Percentiles rank a stretch among this genome's conserved stretches.
Evolutionary conservation across 2,113 vertebrate species (phyloP).

Genomic region (Sinocyclocheilus anophthalmus): DNA sequence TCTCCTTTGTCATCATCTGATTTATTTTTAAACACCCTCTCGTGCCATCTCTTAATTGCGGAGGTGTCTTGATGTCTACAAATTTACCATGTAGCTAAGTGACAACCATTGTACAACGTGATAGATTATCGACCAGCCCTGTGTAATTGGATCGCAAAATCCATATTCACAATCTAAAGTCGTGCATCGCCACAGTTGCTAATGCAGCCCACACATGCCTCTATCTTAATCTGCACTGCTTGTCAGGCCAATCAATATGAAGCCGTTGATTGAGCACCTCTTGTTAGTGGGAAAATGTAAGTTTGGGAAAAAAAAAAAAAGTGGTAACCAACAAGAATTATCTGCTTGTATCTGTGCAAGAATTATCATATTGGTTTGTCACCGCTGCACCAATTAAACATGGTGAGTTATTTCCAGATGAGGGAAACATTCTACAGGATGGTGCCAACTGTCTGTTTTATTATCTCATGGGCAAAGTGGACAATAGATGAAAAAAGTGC

Average conservation of each 20-base stretch:
- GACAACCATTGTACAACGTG: constrained; percentile 32
- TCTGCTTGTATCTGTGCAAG: constrained; percentile 44
- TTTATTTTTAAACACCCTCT: constrained; percentile 39
- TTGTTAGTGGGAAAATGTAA: constrained; percentile 37
- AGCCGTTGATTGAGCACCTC: constrained; percentile 43
- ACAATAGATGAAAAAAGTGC: neutral
- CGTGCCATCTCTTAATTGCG: constrained; percentile 39
- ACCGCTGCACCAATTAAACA: constrained; percentile 59
- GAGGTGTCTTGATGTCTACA: constrained; percentile 41
- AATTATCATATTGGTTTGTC: constrained; percentile 42
- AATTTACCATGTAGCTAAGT: constrained; percentile 38
- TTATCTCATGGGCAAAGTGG: neutral
- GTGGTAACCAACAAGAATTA: constrained; percentile 53
- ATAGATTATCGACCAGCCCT: constrained; percentile 44
- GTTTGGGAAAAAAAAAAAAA: constrained; percentile 44
- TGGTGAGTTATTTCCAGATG: neutral
- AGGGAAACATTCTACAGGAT: neutral
- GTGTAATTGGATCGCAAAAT: constrained; percentile 50
- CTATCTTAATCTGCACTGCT: constrained; percentile 49
- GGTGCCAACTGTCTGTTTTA: neutral
- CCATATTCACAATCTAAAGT: constrained; percentile 42
- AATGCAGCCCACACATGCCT: constrained; percentile 40
- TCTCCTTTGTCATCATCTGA: neutral
- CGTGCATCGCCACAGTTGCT: constrained; percentile 32
- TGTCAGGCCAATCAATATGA: constrained; percentile 54